Evolutionary conservation across 1,140 invertebrate species (phyloP).

Genomic region (Meteorus sp.): DNA sequence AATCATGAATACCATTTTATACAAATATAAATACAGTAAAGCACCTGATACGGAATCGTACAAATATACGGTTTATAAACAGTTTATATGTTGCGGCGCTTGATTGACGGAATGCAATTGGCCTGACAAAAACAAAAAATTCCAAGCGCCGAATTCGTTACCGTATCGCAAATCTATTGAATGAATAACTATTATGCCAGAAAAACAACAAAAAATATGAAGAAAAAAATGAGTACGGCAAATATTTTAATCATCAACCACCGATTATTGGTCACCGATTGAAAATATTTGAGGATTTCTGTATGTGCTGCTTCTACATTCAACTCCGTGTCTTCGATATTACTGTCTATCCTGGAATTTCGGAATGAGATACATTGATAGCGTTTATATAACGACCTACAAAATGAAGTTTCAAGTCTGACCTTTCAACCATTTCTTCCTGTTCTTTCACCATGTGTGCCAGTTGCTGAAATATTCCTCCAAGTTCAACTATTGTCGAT

Average conservation of each 20-base stretch:
- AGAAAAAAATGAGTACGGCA: slow-evolving; percentile 97
- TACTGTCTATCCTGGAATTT: slow-evolving; percentile 86
- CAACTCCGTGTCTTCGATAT: slow-evolving; percentile 92
- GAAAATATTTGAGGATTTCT: slow-evolving; percentile 98
- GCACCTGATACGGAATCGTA: slow-evolving; percentile 11
- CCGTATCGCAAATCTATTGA: background rate
- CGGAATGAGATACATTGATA: slow-evolving; percentile 13
- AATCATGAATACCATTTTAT: slow-evolving; percentile 1
- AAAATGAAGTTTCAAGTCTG: slow-evolving; percentile 7
- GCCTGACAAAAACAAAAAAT: slow-evolving; percentile 22
- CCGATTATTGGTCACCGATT: slow-evolving; percentile 94
- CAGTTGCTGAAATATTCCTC: slow-evolving; percentile 96
- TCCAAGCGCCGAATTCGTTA: too few species aligned
- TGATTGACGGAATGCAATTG: slow-evolving; percentile 26
- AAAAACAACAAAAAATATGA: slow-evolving; percentile 98
- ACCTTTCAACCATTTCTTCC: slow-evolving; percentile 94
- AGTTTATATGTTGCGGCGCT: slow-evolving; percentile 13
- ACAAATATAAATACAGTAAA: background rate
- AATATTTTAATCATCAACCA: slow-evolving; percentile 99
- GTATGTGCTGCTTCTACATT: slow-evolving; percentile 97
- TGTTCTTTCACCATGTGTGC: slow-evolving; percentile 99
- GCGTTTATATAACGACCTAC: background rate
- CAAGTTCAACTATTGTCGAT: slow-evolving; percentile 98
- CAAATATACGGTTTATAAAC: slow-evolving; percentile 21
- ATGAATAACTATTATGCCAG: slow-evolving; percentile 66